These are phyloP conservation scores for Theristicus caerulescens DNA, from an alignment of 2,113 vertebrate species.

Conservation along the genomic window DNA sequence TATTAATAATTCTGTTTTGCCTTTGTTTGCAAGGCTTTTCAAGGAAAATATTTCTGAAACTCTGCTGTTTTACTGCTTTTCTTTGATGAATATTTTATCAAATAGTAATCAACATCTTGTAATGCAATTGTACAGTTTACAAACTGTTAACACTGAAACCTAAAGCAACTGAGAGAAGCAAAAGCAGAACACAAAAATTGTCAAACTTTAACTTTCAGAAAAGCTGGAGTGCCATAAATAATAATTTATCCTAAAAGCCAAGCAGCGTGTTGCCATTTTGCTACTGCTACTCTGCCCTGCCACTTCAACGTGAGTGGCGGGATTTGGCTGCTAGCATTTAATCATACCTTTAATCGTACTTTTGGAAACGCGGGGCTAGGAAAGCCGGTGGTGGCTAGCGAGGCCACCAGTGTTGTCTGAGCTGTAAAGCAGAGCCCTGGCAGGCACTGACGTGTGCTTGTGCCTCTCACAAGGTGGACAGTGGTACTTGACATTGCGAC, in stretches of 20 bases:
- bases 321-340: neutral
- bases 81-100: constrained; percentile 70
- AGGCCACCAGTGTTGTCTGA: neutral
- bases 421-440: neutral
- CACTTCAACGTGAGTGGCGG: neutral
- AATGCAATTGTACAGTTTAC: constrained; percentile 1
- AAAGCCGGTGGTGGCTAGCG: fast-evolving
- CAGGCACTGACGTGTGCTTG: fast-evolving
- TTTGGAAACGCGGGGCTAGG: neutral
- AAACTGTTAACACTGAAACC: neutral
- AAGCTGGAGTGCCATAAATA: neutral
- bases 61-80: constrained; percentile 41
- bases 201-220: neutral
- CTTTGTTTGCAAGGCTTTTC: constrained; percentile 50
- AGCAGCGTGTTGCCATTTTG: neutral
- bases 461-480: neutral
- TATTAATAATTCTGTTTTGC: constrained; percentile 55
- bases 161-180: neutral
- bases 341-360: neutral
- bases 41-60: constrained; percentile 33
- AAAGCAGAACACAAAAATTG: neutral
- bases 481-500: neutral
- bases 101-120: constrained; percentile 46
- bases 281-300: neutral
- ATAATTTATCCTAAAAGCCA: neutral